Conservation (phyloP, 2,888 invertebrate species). For the Aphodius sticticus region DNA sequence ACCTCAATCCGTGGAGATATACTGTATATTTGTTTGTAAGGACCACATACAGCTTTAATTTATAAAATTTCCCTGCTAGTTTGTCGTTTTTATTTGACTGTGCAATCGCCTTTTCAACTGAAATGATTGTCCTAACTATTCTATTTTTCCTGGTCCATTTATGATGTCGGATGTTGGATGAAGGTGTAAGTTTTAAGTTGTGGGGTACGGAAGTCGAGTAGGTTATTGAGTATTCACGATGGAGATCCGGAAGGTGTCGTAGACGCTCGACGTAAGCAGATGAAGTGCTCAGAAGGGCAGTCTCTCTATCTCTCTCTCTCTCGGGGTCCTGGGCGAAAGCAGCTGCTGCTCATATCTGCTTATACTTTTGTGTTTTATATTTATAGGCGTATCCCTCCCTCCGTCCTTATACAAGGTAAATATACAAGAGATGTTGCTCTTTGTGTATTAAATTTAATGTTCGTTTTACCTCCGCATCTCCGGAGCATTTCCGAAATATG, state of each 20-base stretch:
- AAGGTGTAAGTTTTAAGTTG: neutral
- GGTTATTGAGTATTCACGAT: conserved; percentile 40
- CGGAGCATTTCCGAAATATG: conserved; percentile 5
- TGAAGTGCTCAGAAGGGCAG: conserved; percentile 38
- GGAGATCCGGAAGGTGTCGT: conserved; percentile 36
- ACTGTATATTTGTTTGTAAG: no score
- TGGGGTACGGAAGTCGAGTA: neutral
- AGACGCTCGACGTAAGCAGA: conserved; percentile 37
- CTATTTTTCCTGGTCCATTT: no score
- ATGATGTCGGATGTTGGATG: neutral
- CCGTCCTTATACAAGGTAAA: conserved; percentile 34
- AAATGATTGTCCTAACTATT: no score
- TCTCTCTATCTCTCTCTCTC: neutral
- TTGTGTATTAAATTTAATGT: conserved; percentile 39
- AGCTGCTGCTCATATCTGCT: conserved; percentile 42
- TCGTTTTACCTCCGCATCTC: conserved; percentile 35
- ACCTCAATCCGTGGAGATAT: no score
- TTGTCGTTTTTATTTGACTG: no score
- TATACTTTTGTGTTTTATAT: conserved; percentile 44
- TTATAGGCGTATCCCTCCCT: conserved; percentile 41
- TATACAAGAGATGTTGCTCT: conserved; percentile 35
- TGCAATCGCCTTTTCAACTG: no score
- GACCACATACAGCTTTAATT: no score
- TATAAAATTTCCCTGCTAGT: no score
- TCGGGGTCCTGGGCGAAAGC: conserved; percentile 33